Evolutionary conservation across 2,888 invertebrate species (phyloP), one percentile per base, ranked within the genome.

Genomic region (Apoda limacodes): DNA sequence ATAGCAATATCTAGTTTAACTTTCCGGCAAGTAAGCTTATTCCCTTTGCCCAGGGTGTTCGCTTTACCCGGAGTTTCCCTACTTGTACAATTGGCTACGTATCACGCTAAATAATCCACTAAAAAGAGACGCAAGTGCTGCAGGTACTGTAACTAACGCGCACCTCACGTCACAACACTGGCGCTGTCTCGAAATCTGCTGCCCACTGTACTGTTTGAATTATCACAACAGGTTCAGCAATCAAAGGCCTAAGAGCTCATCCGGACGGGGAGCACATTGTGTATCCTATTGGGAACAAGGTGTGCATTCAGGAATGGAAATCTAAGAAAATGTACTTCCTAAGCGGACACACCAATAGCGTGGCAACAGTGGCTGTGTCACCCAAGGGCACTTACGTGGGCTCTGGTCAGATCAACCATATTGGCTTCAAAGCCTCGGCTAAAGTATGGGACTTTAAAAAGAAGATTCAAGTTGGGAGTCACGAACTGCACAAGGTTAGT

Each of bases 381-480:
- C 78, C 82, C 1, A 81, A 85, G 28, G 80, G 96, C 13, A 87
- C 86, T 12, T 92, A 85, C 50, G 76, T 97, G 21, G 96, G 93
- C 4, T 94, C 95, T 0, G 96, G 96, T 0, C 95, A 96, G 69
- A 85, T 90, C 21, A 95, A 92, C 55, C 91, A 94, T 55, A 91
- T 93, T 64, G 96, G 96, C 3, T 95, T 95, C 61, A 92, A 91
- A 63, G 88, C 95, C 0, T 85, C 86, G 34, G 89, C 93, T 0
- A 93, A 94, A 42, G 66, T 97, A 9, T 97, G 96, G 96, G 87
- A 93, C 55, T 95, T 89, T 56, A 80, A 85, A 9, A 83, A 81
- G 28, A 84, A 83, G 40, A 66, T 67, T 17, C 72, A 86, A 37
- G 55, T 90, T 17, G 85, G 86, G 1, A 86, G 86, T 28, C 89